A percentile compares a stretch with the other conserved stretches of the same genome.
phyloP scores from a whole-genome alignment of 2,888 invertebrate species.

The Horisme vitalbata region DNA sequence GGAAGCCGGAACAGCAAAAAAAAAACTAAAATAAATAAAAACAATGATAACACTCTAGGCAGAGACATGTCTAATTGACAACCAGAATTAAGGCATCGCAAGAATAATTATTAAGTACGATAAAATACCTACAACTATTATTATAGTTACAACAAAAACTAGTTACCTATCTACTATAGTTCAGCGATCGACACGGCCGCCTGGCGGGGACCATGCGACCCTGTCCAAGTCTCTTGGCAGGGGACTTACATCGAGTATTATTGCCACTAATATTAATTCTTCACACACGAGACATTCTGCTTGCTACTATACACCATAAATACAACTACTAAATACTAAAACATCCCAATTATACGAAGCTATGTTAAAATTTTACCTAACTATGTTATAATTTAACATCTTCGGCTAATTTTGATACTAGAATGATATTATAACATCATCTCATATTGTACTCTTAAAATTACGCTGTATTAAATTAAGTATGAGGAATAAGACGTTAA shows the following conservation, averaged over 20 bases:
- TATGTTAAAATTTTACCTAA: constrained; percentile 82
- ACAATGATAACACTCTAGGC: constrained; percentile 82
- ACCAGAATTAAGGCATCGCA: constrained; percentile 84
- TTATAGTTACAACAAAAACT: constrained; percentile 82
- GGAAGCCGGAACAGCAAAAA: constrained; percentile 82
- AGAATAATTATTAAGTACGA: constrained; percentile 84
- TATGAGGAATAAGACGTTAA: constrained; percentile 68
- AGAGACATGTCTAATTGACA: constrained; percentile 83
- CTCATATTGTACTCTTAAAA: constrained; percentile 83
- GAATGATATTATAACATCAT: constrained; percentile 80
- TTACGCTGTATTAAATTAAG: constrained; percentile 78
- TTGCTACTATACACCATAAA: constrained; percentile 64
- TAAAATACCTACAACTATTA: constrained; percentile 83
- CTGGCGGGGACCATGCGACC: constrained; percentile 40
- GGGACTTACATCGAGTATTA: constrained; percentile 77
- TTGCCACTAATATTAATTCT: constrained; percentile 71
- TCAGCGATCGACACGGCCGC: constrained; percentile 52
- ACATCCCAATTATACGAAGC: constrained; percentile 83
- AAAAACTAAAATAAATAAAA: constrained; percentile 78
- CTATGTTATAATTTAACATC: constrained; percentile 81
- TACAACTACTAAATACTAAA: constrained; percentile 80
- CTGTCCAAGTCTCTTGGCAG: constrained; percentile 61
- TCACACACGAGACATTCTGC: constrained; percentile 70
- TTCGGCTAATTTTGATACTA: constrained; percentile 84
- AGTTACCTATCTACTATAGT: constrained; percentile 55